Conservation (phyloP, 30 jellyfish, hydroid and myxozoan species). For the Aurelia aurita complex sp. Pacific region DNA sequence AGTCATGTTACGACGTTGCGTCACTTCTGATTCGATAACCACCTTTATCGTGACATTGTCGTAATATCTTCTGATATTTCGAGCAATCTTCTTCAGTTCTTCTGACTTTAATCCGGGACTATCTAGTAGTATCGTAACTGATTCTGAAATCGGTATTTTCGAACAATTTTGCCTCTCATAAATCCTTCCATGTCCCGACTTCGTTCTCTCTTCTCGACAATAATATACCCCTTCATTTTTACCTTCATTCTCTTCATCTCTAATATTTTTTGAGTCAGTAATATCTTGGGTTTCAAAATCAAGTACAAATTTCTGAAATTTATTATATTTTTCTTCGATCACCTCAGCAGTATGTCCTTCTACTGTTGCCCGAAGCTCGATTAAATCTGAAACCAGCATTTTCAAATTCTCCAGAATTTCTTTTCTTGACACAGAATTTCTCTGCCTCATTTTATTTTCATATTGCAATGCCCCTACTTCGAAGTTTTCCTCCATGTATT, state of each 20-base stretch:
- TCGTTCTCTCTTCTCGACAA: slow-evolving; percentile 54
- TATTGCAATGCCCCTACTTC: neutral
- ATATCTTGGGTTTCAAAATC: neutral
- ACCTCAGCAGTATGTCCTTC: slow-evolving; percentile 23
- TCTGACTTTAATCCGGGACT: slow-evolving; percentile 4
- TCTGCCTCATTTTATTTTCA: neutral
- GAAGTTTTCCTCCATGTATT: too few relatives aligned
- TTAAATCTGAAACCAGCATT: slow-evolving; percentile 20
- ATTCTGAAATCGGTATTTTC: slow-evolving; percentile 20
- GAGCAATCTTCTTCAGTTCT: neutral
- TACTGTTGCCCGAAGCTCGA: slow-evolving; percentile 39
- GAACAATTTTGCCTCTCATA: slow-evolving; percentile 68
- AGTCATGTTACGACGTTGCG: neutral
- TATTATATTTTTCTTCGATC: slow-evolving; percentile 55
- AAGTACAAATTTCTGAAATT: slow-evolving; percentile 39
- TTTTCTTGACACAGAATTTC: neutral
- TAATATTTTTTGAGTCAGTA: neutral
- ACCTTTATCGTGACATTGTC: neutral
- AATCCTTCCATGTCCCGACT: slow-evolving; percentile 8
- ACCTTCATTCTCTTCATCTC: neutral
- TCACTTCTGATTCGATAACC: neutral
- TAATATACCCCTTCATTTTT: neutral
- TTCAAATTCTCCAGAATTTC: slow-evolving; percentile 17
- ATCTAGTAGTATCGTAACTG: slow-evolving; percentile 60
- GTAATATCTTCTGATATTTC: neutral